Evolutionary conservation across 2,888 invertebrate genomes (phyloP).

Genomic region (Dasypolia templi): DNA sequence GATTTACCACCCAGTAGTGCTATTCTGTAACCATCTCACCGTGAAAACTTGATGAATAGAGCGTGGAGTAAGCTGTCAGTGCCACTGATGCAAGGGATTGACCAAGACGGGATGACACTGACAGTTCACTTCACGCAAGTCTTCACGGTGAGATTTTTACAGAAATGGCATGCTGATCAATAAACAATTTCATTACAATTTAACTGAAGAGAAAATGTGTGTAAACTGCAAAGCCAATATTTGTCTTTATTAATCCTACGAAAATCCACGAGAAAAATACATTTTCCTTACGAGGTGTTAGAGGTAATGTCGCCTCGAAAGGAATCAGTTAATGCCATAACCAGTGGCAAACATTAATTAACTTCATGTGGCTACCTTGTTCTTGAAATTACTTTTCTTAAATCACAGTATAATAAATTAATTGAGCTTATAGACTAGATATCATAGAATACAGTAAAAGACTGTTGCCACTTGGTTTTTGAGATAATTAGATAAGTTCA

Average conservation of each 20-base stretch:
- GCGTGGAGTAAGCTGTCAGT: too few relatives aligned
- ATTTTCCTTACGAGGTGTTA: not conserved
- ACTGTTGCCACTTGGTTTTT: not conserved
- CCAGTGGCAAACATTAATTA: not conserved
- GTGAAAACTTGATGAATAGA: too few relatives aligned
- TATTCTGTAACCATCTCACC: too few relatives aligned
- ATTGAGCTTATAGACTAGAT: not conserved
- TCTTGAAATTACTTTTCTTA: not conserved
- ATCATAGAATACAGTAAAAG: not conserved
- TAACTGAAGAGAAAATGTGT: not conserved
- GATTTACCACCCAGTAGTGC: too few relatives aligned
- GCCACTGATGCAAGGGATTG: too few relatives aligned
- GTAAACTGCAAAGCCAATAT: not conserved
- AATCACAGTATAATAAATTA: not conserved
- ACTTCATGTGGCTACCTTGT: not conserved
- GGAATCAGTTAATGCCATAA: not conserved
- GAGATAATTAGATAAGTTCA: not conserved
- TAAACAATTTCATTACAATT: constrained; percentile 4
- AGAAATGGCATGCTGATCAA: too few relatives aligned
- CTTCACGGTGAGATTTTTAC: too few relatives aligned
- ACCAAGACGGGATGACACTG: too few relatives aligned
- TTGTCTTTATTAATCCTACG: not conserved
- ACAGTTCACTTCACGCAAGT: too few relatives aligned
- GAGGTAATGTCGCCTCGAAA: not conserved
- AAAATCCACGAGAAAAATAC: not conserved